These are phyloP conservation scores for Sapajus apella DNA, from an alignment of 2,113 vertebrate species.

Conservation along the genomic window DNA sequence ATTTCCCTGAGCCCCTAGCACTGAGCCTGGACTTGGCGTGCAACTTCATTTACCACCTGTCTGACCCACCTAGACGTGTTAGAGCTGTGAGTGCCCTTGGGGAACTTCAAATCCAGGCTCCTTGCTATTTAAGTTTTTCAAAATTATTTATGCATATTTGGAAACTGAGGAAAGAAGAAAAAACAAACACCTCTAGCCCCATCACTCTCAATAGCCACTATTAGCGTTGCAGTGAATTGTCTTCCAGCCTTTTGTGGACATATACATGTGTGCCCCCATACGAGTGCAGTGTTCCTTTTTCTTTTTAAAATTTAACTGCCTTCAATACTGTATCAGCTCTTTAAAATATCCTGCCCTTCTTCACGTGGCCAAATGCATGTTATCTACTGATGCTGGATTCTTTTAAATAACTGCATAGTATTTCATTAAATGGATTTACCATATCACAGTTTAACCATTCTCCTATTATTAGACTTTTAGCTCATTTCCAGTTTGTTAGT, in stretches of 20 bases:
- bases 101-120: not conserved
- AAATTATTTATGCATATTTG: not conserved
- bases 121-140: not conserved
- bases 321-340: not conserved
- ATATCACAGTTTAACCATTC: constrained; percentile 7
- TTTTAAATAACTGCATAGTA: constrained; percentile 19
- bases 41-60: too few species aligned
- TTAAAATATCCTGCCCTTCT: not conserved
- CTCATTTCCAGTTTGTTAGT: constrained; percentile 39
- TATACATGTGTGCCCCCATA: not conserved
- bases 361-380: not conserved
- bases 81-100: not conserved
- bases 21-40: not conserved
- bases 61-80: too few species aligned
- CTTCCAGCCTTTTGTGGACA: not conserved
- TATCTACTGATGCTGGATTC: not conserved
- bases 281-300: not conserved
- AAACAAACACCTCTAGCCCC: not conserved
- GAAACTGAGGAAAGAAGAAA: not conserved
- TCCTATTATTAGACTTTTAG: constrained; percentile 43
- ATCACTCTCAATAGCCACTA: not conserved
- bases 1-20: not conserved
- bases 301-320: constrained; percentile 24
- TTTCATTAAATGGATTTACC: constrained; percentile 42
- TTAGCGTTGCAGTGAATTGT: not conserved